phyloP scores from a whole-genome alignment of 2,888 invertebrate genomes.

The Abrostola tripartita region DNA sequence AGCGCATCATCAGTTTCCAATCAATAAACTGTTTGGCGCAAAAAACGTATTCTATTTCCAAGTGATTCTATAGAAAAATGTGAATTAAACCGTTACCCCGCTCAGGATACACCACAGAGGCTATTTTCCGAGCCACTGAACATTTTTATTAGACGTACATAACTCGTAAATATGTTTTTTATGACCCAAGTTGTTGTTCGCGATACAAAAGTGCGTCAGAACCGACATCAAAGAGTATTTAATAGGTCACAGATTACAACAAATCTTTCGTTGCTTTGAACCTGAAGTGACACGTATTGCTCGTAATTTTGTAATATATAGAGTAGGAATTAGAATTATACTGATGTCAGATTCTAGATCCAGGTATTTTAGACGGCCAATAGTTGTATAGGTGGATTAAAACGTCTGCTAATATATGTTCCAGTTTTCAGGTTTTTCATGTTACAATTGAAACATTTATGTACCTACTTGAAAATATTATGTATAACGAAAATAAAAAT shows the following conservation, averaged over 20 bases:
- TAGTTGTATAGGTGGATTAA: not conserved
- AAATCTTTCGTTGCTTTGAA: constrained; percentile 17
- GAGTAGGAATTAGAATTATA: not conserved
- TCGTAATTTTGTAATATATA: constrained; percentile 3
- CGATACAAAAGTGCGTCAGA: constrained; percentile 23
- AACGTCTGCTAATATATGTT: too few species aligned
- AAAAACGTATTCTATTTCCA: constrained; percentile 5
- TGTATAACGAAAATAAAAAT: too few species aligned
- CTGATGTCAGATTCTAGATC: not conserved
- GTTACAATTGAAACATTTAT: too few species aligned
- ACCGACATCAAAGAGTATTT: constrained; percentile 32
- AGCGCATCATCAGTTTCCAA: not conserved
- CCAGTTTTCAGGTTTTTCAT: too few species aligned
- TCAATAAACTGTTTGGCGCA: not conserved
- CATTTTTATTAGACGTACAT: constrained; percentile 54
- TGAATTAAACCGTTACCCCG: constrained; percentile 30
- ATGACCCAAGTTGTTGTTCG: constrained; percentile 29
- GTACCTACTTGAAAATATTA: too few species aligned
- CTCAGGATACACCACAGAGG: constrained; percentile 35
- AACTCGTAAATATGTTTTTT: constrained; percentile 55
- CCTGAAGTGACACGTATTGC: constrained; percentile 4
- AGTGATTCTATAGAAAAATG: constrained; percentile 32
- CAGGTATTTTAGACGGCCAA: not conserved
- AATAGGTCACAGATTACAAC: constrained; percentile 17
- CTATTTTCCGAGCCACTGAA: constrained; percentile 59